These are phyloP conservation scores for Prolemur simus DNA, from an alignment of 2,113 vertebrate genomes.

Conservation along the genomic window DNA sequence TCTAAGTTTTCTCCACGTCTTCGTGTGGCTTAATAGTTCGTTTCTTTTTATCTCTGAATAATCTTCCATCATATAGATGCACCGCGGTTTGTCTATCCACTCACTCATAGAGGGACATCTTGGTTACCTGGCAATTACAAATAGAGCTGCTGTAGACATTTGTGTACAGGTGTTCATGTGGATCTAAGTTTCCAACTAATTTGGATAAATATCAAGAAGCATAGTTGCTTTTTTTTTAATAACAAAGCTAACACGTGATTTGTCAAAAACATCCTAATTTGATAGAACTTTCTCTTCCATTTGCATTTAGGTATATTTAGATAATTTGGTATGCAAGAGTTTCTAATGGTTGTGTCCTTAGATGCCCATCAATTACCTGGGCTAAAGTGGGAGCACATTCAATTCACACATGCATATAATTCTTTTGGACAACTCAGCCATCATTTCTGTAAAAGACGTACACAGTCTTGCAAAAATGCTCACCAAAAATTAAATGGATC, in stretches of 20 bases:
- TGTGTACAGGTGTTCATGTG: neutral
- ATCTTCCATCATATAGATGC: neutral
- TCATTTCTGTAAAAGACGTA: neutral
- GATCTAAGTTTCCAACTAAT: neutral
- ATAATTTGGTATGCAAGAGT: neutral
- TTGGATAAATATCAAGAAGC: neutral
- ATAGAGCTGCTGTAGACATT: neutral
- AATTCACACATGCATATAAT: neutral
- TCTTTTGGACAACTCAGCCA: neutral
- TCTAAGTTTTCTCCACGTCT: neutral
- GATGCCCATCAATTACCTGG: neutral
- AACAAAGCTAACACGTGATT: neutral
- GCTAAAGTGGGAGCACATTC: neutral
- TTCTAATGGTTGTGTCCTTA: neutral
- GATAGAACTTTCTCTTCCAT: neutral
- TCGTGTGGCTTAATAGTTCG: neutral
- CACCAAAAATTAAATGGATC: neutral
- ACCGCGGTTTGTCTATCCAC: neutral
- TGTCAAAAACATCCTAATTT: neutral
- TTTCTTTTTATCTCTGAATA: neutral
- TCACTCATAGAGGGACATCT: neutral
- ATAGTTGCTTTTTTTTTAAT: neutral
- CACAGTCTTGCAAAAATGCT: neutral
- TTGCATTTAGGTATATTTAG: neutral
- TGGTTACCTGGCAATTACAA: neutral